Conservation (phyloP, 1,140 invertebrate species). For the Stegodyphus mimosarum region DNA sequence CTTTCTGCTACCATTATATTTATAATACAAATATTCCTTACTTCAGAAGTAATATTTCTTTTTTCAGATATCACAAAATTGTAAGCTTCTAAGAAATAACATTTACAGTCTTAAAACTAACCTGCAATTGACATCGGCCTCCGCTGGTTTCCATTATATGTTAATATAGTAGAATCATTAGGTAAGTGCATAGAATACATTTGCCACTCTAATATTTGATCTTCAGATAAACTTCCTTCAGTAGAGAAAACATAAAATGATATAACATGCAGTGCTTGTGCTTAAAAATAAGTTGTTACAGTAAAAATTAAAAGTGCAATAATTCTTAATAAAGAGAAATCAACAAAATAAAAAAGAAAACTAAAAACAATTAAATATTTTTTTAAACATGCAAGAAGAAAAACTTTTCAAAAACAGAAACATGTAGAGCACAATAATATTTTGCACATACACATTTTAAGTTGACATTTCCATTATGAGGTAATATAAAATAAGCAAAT, state of each 20-base stretch:
- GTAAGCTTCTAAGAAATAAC: too few relatives aligned
- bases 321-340: not conserved
- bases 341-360: not conserved
- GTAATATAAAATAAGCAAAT: too few relatives aligned
- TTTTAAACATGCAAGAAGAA: not conserved
- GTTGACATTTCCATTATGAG: too few relatives aligned
- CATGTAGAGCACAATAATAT: too few relatives aligned
- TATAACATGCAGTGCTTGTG: constrained; percentile 21
- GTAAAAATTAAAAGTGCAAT: constrained; percentile 7
- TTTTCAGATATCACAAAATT: too few relatives aligned
- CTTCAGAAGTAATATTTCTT: too few relatives aligned
- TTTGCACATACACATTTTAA: too few relatives aligned
- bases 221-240: constrained; percentile 40
- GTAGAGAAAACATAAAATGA: constrained; percentile 17
- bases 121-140: constrained; percentile 57
- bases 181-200: constrained; percentile 6
- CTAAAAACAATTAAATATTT: not conserved
- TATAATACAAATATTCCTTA: too few relatives aligned
- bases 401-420: not conserved
- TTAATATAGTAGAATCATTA: not conserved
- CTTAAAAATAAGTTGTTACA: not conserved
- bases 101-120: constrained; percentile 21
- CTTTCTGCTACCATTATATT: too few relatives aligned
- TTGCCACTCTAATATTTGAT: constrained; percentile 55
- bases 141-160: constrained; percentile 20